Evolutionary conservation across 1,140 invertebrate genomes (phyloP), one percentile per base, ranked within the genome.

Genomic region (Drosophila gunungcola): DNA sequence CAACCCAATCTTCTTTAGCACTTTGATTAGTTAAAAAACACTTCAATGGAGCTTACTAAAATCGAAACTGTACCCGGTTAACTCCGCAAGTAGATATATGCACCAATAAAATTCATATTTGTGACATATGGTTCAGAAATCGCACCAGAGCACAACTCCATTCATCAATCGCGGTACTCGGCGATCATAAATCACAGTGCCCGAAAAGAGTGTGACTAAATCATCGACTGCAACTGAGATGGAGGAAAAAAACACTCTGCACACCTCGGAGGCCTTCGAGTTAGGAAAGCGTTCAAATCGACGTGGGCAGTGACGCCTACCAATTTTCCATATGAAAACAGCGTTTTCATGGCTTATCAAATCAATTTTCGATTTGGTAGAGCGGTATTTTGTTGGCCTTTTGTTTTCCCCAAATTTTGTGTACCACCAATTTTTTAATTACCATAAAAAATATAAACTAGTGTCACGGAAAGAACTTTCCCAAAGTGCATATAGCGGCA

Each of bases 271-370:
- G 32, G 43, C 43, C 27, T 34, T 45, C 10, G 39, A 72, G 68
- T 74, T 75, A 25, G 73, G 73, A 76, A 67, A 77, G 74, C 74
- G 73, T 77, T 61, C 11, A 77, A 76, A 76, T 76, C 43, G 70
- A 63, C 80, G 80, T 82, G 65, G 70, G 82, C 52, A 57, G 64
- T 38, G 21, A 77, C 83, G 83, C 83, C 83, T 83, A 86, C 83
- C 48, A 79, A 73, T 55, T 77, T 77, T 69, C 55, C 55, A 42
- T 61, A 74, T 58, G 38, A 57, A 75, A 45, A 78, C 43, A 69
- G 27, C 45, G 57, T 60, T 77, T 77, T 77, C 67, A 70, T 84
- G 80, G 63, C 76, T 88, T 88, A 88, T 88, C 83, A 78, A 85
- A 78, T 78, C 58, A 67, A 78, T 86, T 84, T 80, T 51, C 53